Conservation (phyloP, 1,140 invertebrate genomes). For the Monochamus saltuarius region DNA sequence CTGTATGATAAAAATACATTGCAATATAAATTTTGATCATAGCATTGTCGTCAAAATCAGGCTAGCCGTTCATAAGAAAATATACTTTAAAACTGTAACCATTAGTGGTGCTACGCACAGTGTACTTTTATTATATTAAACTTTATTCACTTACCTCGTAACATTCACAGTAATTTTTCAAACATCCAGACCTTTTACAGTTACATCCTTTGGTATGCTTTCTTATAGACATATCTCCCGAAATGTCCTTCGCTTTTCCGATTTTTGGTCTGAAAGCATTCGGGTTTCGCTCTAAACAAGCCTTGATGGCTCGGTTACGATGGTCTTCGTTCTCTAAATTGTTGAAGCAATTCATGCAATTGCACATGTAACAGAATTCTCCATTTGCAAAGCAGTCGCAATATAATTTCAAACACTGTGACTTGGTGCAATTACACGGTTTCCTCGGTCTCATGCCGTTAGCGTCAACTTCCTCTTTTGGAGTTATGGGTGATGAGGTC, state of each 20-base stretch:
- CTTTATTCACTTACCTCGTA: constrained; percentile 77
- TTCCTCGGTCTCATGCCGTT: constrained; percentile 79
- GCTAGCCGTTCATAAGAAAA: no score
- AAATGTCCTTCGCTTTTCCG: constrained; percentile 73
- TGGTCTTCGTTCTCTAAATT: constrained; percentile 96
- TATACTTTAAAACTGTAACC: no score
- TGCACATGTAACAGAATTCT: constrained; percentile 98
- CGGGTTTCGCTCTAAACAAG: constrained; percentile 92
- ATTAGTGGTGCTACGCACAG: no score
- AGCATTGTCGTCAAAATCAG: no score
- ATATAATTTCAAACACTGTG: constrained; percentile 97
- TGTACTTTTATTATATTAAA: constrained; percentile 21
- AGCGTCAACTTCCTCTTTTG: constrained; percentile 46
- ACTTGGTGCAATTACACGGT: constrained; percentile 99
- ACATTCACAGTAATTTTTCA: constrained; percentile 99
- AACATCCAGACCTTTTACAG: constrained; percentile 96
- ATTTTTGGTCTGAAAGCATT: constrained; percentile 97
- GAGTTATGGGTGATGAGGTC: constrained; percentile 20
- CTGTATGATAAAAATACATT: no score
- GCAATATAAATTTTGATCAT: no score
- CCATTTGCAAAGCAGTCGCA: constrained; percentile 99
- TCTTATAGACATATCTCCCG: constrained; percentile 56
- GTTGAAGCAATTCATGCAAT: constrained; percentile 97
- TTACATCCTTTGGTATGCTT: constrained; percentile 99
- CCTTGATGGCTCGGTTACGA: constrained; percentile 88